Percentiles rank a stretch among this genome's conserved stretches.
Evolutionary conservation across 2,113 vertebrate species (phyloP).

Genomic region (Pedetes capensis): DNA sequence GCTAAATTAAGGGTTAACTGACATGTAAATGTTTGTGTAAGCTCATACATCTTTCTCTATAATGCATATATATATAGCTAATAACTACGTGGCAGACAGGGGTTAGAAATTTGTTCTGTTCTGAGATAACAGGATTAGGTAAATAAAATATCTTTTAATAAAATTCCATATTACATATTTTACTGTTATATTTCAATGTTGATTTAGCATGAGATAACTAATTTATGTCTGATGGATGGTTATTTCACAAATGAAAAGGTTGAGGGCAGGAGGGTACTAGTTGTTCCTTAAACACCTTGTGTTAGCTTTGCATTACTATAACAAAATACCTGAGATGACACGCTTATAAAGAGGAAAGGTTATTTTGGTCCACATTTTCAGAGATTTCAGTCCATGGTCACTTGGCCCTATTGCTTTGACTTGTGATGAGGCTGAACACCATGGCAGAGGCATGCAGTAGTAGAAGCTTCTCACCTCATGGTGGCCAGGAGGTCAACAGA

Average conservation of each 20-base stretch:
- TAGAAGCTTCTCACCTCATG: neutral
- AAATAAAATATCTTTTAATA: constrained; percentile 4
- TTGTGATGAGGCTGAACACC: neutral
- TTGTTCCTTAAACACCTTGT: neutral
- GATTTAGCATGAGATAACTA: neutral
- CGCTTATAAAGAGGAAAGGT: neutral
- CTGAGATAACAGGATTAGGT: neutral
- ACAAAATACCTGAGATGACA: neutral
- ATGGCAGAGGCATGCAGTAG: neutral
- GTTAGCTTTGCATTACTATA: neutral
- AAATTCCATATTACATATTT: neutral
- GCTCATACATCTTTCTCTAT: neutral
- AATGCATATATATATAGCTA: neutral
- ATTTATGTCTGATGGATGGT: constrained; percentile 11
- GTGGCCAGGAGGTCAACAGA: neutral
- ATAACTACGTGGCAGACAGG: neutral
- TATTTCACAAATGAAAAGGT: neutral
- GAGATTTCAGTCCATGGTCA: neutral
- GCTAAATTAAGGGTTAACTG: neutral
- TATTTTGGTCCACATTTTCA: neutral
- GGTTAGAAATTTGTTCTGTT: constrained; percentile 3
- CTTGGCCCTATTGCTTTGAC: neutral
- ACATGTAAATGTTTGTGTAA: neutral
- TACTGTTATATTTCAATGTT: neutral
- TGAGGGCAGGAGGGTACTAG: neutral